Evolutionary conservation across 2,113 vertebrate genomes (phyloP).

Genomic region (Halichoerus grypus): DNA sequence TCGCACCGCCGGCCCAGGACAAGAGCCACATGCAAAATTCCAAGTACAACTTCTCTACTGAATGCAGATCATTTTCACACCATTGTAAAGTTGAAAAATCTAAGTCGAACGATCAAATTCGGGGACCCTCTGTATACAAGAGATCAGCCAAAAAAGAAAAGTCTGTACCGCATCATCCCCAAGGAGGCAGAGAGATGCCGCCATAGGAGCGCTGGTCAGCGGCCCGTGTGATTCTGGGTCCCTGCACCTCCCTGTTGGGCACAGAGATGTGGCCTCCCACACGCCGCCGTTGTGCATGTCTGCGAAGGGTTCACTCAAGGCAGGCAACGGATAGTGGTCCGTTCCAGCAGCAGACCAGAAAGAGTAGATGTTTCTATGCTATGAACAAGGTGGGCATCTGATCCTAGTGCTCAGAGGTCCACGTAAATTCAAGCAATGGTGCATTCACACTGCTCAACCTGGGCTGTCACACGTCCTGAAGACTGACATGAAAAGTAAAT

Average conservation of each 20-base stretch:
- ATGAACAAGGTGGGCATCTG: no score
- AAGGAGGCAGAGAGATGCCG: background rate
- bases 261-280: background rate
- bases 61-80: background rate
- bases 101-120: background rate
- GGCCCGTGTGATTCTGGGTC: fast-evolving
- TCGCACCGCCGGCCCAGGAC: background rate
- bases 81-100: background rate
- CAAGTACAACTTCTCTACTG: background rate
- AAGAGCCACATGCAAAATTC: background rate
- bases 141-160: no score
- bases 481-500: no score
- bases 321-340: fast-evolving
- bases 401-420: fast-evolving
- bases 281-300: fast-evolving
- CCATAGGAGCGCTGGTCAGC: background rate
- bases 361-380: fast-evolving
- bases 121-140: background rate
- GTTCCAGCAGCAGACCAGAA: background rate
- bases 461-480: fast-evolving
- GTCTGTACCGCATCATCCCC: fast-evolving
- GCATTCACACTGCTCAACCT: fast-evolving
- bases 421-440: background rate
- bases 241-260: fast-evolving
- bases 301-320: background rate